phyloP scores from a whole-genome alignment of 2,888 invertebrate genomes.

The Lepetodrilus schrolli region DNA sequence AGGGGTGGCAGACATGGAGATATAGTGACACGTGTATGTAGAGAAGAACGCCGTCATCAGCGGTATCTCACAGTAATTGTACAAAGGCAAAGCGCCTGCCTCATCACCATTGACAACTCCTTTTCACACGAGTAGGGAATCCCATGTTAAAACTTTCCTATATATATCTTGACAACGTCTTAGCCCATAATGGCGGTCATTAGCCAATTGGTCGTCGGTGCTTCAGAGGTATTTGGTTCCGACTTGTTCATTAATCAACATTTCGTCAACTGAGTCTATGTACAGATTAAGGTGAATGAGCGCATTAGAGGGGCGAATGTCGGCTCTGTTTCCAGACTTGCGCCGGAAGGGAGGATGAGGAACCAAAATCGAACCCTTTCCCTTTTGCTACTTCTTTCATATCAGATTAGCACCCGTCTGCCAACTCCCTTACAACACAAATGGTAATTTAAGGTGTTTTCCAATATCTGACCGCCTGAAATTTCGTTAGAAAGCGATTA shows the following conservation, averaged over 20 bases:
- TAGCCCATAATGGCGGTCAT: not conserved
- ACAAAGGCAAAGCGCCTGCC: not conserved
- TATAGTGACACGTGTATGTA: too few relatives aligned
- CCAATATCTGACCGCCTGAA: not conserved
- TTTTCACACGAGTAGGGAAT: slow-evolving; percentile 10
- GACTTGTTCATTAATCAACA: slow-evolving; percentile 6
- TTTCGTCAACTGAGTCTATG: slow-evolving; percentile 18
- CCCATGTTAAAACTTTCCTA: slow-evolving; percentile 8
- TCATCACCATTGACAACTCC: not conserved
- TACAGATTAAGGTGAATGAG: slow-evolving; percentile 15
- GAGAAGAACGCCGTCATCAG: too few relatives aligned
- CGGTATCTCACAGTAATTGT: not conserved
- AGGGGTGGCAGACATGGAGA: not conserved
- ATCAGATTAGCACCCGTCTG: not conserved
- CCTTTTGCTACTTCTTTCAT: not conserved
- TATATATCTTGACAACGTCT: slow-evolving; percentile 1
- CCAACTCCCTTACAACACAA: not conserved
- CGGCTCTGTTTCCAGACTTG: not conserved
- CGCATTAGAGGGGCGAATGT: slow-evolving; percentile 5
- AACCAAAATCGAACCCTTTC: not conserved
- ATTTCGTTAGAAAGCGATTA: slow-evolving; percentile 9
- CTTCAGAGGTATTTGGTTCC: slow-evolving; percentile 8
- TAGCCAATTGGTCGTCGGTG: not conserved
- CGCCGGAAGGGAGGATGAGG: slow-evolving; percentile 20
- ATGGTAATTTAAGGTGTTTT: not conserved